phyloP scores from a whole-genome alignment of 2,888 invertebrate species.

The Camptogramma bilineatum region DNA sequence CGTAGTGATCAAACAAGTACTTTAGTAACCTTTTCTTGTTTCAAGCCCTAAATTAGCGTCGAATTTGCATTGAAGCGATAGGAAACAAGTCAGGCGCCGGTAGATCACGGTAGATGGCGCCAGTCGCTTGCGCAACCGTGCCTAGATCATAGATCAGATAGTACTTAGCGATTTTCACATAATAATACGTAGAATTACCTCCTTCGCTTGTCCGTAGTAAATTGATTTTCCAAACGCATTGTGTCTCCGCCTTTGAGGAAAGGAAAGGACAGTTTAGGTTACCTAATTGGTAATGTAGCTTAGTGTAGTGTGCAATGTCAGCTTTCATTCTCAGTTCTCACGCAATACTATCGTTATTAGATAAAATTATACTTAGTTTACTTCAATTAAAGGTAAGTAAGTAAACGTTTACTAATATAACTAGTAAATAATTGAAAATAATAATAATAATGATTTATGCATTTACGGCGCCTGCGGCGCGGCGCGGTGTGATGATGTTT shows the following conservation, averaged over 20 bases:
- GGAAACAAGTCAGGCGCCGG: constrained; percentile 63
- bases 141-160: constrained; percentile 54
- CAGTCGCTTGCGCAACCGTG: constrained; percentile 48
- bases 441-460: too few relatives aligned
- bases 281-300: background rate
- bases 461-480: too few relatives aligned
- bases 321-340: constrained; percentile 3
- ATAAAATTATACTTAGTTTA: background rate
- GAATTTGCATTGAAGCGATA: constrained; percentile 69
- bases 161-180: constrained; percentile 42
- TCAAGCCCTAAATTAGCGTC: constrained; percentile 32
- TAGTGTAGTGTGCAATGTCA: background rate
- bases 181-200: constrained; percentile 19
- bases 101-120: constrained; percentile 75
- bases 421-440: too few relatives aligned
- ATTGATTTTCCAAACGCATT: constrained; percentile 7
- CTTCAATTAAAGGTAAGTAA: background rate
- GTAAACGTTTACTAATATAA: too few relatives aligned
- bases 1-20: constrained; percentile 13
- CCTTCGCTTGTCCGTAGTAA: background rate
- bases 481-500: too few relatives aligned
- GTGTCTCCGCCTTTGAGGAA: background rate
- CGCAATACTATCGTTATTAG: background rate
- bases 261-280: constrained; percentile 4
- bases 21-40: constrained; percentile 30